Conservation (phyloP, 2,113 vertebrate genomes). For the Gasterosteus nipponicus region DNA sequence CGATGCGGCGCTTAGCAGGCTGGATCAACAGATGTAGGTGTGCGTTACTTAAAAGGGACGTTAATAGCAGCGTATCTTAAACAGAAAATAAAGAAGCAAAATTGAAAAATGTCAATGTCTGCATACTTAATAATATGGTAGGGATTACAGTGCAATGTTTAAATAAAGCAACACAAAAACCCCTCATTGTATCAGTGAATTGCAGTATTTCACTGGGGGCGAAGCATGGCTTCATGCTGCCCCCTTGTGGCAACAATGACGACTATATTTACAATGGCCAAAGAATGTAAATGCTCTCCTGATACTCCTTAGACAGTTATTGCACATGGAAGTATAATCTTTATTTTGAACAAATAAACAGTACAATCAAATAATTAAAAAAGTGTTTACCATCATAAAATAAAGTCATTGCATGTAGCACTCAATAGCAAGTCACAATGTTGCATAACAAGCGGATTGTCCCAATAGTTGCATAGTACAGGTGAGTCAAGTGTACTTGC, state of each 20-base stretch:
- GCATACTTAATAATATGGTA: not conserved
- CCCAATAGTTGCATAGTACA: conserved; percentile 80
- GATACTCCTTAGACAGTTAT: not conserved
- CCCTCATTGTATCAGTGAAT: not conserved
- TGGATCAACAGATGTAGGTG: not conserved
- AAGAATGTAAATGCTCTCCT: not conserved
- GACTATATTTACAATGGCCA: not conserved
- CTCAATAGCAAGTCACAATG: conserved; percentile 55
- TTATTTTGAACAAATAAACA: conserved; percentile 67
- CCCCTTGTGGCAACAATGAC: conserved; percentile 36
- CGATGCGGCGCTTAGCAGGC: not conserved
- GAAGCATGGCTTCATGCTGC: conserved; percentile 29
- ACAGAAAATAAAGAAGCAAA: too few relatives aligned
- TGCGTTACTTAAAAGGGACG: not conserved
- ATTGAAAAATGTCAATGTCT: not conserved
- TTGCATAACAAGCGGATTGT: conserved; percentile 64
- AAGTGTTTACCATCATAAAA: conserved; percentile 49
- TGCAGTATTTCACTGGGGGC: not conserved
- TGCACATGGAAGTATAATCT: conserved; percentile 20
- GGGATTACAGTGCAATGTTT: not conserved
- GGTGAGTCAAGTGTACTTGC: conserved; percentile 70
- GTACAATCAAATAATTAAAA: conserved; percentile 57
- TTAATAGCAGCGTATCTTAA: not conserved
- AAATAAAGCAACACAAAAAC: not conserved
- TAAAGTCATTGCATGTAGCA: conserved; percentile 70